Conservation (phyloP, 2,797 vertebrate genomes). For the Myoxocephalus aenaeus region DNA sequence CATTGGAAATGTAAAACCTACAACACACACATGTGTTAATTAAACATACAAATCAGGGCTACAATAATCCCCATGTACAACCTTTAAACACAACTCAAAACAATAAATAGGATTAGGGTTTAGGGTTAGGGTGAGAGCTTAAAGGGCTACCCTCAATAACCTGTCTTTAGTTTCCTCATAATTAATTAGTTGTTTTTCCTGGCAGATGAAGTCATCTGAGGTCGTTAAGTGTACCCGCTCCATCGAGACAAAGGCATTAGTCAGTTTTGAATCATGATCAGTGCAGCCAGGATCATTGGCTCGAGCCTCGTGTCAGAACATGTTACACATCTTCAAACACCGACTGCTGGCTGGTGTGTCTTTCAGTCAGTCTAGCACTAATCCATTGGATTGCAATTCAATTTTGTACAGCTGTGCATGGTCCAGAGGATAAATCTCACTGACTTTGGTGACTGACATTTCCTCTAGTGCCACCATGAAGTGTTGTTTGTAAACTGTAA, state of each 20-base stretch:
- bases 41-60: too few relatives aligned
- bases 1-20: slow-evolving; percentile 8
- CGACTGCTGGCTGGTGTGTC: neutral
- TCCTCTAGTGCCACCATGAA: neutral
- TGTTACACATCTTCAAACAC: neutral
- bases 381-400: neutral
- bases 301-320: neutral
- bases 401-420: neutral
- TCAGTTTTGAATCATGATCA: neutral
- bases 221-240: neutral
- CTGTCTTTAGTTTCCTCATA: neutral
- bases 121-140: too few relatives aligned
- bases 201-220: neutral
- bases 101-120: too few relatives aligned
- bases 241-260: neutral
- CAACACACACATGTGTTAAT: neutral
- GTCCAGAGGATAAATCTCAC: neutral
- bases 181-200: neutral
- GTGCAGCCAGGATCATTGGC: neutral
- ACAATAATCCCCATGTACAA: too few relatives aligned
- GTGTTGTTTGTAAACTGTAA: neutral
- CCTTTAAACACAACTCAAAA: too few relatives aligned
- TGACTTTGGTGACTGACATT: neutral
- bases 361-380: neutral
- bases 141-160: neutral